A percentile compares a stretch with the other conserved stretches of the same genome.
phyloP scores from a whole-genome alignment of 1,140 invertebrate species.

The Drosophila aff. region DNA sequence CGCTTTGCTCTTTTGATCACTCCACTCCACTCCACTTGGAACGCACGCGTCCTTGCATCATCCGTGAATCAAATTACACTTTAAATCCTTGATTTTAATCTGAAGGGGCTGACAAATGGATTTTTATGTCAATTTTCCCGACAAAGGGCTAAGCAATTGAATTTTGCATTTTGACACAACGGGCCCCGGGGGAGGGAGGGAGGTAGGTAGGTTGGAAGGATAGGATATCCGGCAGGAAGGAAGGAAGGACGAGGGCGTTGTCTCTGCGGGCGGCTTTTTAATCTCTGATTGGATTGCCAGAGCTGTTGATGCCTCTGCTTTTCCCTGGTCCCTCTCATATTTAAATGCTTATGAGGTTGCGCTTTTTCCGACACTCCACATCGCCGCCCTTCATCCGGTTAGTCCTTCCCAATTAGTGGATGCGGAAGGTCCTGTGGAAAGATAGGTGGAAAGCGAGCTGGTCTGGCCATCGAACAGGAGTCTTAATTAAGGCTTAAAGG shows the following conservation, averaged over 20 bases:
- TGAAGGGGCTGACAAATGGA: constrained; percentile 85
- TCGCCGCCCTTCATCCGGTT: not conserved
- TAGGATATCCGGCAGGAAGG: constrained; percentile 40
- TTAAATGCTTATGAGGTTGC: constrained; percentile 73
- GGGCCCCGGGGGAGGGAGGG: not conserved
- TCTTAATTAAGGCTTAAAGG: not conserved
- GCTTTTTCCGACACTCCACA: constrained; percentile 54
- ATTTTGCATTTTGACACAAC: constrained; percentile 82
- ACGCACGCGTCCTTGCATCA: constrained; percentile 23
- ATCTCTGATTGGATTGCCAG: constrained; percentile 78
- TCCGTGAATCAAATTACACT: constrained; percentile 84
- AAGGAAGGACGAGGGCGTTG: constrained; percentile 65
- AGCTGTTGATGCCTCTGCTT: constrained; percentile 49
- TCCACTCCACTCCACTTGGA: constrained; percentile 8
- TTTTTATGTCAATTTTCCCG: constrained; percentile 75
- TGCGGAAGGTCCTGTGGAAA: not conserved
- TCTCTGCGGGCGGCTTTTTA: constrained; percentile 66
- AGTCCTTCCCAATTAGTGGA: constrained; percentile 23
- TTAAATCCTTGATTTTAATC: constrained; percentile 85
- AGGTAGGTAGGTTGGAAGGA: too few relatives aligned
- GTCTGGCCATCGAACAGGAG: not conserved
- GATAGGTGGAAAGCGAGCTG: not conserved
- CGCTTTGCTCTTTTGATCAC: constrained; percentile 79
- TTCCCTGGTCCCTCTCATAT: constrained; percentile 24
- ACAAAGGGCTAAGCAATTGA: constrained; percentile 78